These are phyloP conservation scores for Rhinopomastus cyanomelas DNA, from an alignment of 2,113 vertebrate species.

Conservation along the genomic window DNA sequence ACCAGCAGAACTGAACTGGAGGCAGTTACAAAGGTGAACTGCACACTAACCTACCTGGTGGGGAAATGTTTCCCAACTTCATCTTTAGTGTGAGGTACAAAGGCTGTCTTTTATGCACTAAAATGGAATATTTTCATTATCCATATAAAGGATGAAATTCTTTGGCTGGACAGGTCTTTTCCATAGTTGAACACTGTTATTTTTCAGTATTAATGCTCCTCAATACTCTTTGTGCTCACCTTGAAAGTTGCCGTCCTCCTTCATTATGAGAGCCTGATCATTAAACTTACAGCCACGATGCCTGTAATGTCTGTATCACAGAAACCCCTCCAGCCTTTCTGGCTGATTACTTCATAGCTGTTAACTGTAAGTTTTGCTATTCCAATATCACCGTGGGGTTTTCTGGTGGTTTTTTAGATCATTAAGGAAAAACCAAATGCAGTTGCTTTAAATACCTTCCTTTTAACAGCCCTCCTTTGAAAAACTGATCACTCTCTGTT, in stretches of 20 bases:
- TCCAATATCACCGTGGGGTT: background rate
- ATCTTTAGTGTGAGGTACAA: background rate
- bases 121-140: background rate
- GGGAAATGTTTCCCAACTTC: background rate
- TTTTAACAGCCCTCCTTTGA: background rate
- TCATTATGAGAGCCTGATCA: background rate
- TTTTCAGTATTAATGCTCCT: conserved; percentile 20
- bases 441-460: background rate
- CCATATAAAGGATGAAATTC: background rate
- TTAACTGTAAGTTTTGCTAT: background rate
- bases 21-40: background rate
- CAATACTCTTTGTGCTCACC: background rate
- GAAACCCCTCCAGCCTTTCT: background rate
- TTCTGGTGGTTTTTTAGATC: background rate
- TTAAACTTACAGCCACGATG: conserved; percentile 19
- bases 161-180: background rate
- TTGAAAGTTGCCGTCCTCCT: background rate
- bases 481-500: background rate
- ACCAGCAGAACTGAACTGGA: background rate
- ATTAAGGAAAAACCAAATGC: background rate
- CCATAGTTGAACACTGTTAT: background rate
- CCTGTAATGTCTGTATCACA: background rate
- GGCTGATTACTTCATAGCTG: background rate
- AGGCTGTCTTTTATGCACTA: background rate
- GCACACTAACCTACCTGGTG: background rate